phyloP scores from a whole-genome alignment of 2,797 vertebrate species.

The Potorous gilbertii region DNA sequence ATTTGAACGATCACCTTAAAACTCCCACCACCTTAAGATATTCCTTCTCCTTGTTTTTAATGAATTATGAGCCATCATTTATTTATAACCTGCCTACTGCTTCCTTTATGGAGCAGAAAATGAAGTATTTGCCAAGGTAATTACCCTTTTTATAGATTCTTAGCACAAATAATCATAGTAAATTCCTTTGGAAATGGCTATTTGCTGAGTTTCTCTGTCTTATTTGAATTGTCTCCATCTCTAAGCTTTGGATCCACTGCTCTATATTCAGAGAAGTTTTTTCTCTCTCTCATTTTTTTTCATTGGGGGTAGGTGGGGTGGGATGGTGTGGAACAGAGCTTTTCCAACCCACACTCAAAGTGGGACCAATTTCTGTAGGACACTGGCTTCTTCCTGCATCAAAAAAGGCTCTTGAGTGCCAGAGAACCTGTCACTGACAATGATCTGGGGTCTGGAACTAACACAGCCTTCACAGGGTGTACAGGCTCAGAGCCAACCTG shows the following conservation, averaged over 20 bases:
- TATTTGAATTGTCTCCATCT: background rate
- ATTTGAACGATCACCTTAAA: slow-evolving; percentile 49
- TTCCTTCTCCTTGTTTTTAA: slow-evolving; percentile 35
- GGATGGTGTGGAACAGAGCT: background rate
- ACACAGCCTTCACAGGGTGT: background rate
- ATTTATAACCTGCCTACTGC: slow-evolving; percentile 38
- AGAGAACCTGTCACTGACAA: slow-evolving; percentile 3
- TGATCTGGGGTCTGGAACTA: background rate
- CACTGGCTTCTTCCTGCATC: background rate
- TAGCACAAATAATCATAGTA: slow-evolving; percentile 17
- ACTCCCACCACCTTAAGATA: slow-evolving; percentile 28
- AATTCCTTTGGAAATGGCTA: slow-evolving; percentile 2
- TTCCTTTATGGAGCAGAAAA: slow-evolving; percentile 59
- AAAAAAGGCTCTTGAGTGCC: background rate
- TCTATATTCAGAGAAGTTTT: background rate
- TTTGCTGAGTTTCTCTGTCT: background rate
- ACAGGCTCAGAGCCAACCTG: background rate
- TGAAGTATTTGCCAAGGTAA: slow-evolving; percentile 53
- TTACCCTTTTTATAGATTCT: slow-evolving; percentile 56
- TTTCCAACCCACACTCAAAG: background rate
- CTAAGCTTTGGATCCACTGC: background rate
- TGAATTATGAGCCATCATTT: slow-evolving; percentile 59
- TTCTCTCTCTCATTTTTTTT: background rate
- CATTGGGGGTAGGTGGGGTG: too few species aligned
- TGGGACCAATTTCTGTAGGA: background rate